These are phyloP conservation scores for Scelioninae gen. 2 DNA, from an alignment of 2,888 invertebrate species.

Conservation along the genomic window DNA sequence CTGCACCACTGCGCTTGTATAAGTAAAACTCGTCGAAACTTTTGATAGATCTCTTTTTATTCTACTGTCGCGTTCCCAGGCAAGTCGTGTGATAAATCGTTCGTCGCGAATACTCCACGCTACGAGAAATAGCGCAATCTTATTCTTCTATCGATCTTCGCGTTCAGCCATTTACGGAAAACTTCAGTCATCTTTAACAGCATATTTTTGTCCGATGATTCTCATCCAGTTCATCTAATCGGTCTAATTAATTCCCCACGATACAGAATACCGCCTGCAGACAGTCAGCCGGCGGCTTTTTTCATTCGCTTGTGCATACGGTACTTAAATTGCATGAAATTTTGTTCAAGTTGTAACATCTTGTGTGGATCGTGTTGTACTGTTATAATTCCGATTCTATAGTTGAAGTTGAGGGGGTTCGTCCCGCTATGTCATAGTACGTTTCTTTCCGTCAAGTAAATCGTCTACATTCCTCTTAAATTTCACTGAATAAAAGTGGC, in stretches of 20 bases:
- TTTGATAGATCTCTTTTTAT: conserved; percentile 70
- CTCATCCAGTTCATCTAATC: conserved; percentile 9
- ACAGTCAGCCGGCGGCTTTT: conserved; percentile 1
- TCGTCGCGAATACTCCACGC: conserved; percentile 59
- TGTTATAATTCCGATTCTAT: no score
- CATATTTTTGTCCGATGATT: background rate
- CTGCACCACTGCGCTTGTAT: conserved; percentile 44
- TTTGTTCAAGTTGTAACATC: background rate
- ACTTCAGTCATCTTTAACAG: conserved; percentile 32
- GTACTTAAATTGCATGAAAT: conserved; percentile 14
- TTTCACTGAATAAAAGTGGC: no score
- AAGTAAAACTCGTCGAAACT: conserved; percentile 68
- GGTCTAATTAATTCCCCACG: conserved; percentile 7
- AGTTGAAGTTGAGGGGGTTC: no score
- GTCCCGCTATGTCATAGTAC: no score
- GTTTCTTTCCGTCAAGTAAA: no score
- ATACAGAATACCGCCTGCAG: background rate
- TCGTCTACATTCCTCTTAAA: no score
- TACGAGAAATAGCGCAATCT: conserved; percentile 62
- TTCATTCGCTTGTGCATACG: background rate
- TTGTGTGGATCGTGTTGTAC: background rate
- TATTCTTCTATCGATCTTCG: conserved; percentile 37
- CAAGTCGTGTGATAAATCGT: conserved; percentile 66
- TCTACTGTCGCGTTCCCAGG: conserved; percentile 63
- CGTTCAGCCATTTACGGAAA: conserved; percentile 42